Evolutionary conservation across 2,888 invertebrate genomes (phyloP), one percentile per base, ranked within the genome.

Genomic region (Cheilosia scutellata): DNA sequence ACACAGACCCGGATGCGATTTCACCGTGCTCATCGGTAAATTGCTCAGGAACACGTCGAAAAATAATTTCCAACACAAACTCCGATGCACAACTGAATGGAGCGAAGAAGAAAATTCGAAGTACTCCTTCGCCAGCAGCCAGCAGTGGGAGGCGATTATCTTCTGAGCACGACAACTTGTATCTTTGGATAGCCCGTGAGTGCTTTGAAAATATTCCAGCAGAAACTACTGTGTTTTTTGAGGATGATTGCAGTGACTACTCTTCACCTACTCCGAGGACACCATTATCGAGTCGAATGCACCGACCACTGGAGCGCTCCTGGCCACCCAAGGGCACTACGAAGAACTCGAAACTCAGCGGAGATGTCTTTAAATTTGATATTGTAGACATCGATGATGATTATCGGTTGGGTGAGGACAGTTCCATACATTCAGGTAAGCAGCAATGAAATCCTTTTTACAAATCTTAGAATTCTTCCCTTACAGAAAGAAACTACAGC

Each of bases 281-380:
- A 0, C 87, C 86, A 2, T 11, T 77, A 0, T 76, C 82, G 9
- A 75, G 79, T 44, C 87, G 88, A 42, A 84, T 87, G 51, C 97
- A 97, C 91, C 95, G 95, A 88, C 97, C 97, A 11, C 92, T 97
- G 87, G 97, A 97, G 90, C 93, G 96, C 87, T 95, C 95, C 0
- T 93, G 94, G 90, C 96, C 96, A 27, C 96, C 96, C 2, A 94
- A 95, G 90, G 94, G 96, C 88, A 7, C 60, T 87, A 9, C 89
- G 0, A 88, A 89, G 20, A 90, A 91, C 31, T 70, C 89, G 2
- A 95, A 95, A 91, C 93, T 94, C 83, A 94, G 94, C 20, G 96
- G 96, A 91, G 97, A 97, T 91, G 95, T 96, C 58, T 97, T 97
- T 90, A 95, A 95, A 88, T 97, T 97, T 91, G 97, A 97, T 91